Base-by-base conservation (phyloP, 2,888 invertebrate species). In the Pantelozetes paolii region DNA sequence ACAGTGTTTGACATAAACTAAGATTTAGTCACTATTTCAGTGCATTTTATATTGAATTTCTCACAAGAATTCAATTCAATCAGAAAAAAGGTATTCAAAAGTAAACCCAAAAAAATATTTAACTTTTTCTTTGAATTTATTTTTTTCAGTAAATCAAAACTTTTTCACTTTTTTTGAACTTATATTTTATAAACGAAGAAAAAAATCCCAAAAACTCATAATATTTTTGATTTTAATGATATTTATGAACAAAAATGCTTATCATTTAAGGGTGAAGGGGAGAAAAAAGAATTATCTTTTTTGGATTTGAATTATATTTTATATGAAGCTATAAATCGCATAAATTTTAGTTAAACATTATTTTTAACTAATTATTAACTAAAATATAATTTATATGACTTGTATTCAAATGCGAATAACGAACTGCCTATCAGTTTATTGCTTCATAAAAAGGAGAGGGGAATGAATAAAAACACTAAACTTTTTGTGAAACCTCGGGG, bases 331-430 rank as follows among this genome's bases (percentile, higher is more conserved):
- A 67, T 67, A 67, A 67, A 67, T 67, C 32, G 67, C 30, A 42
- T 67, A 36, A 40, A 20, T 67, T 67, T 23, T 36, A 67, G 67
- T 67, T 67, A 67, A 40, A 42, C 67, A 67, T 40, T 36, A 67
- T 67, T 67, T n/a, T 36, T 40, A 67, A 67, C 67, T 67, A 67
- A 67, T 42, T 67, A 67, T 67, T 67, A 67, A 42, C 67, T 42
- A 1, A 67, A 67, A 48, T 8, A 67, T 67, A 67, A 67, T 67
- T 67, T 67, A 62, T 62, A 40, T 67, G 42, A 67, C 36, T 67
- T 67, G 5, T 57, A 57, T 57, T 57, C 26, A 57, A 57, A 57
- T 57, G 13, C 23, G 23, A 57, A 26, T 26, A 57, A 23, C 18
- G n/a, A n/a, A 20, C n/a, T n/a, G n/a, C n/a, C n/a, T 15, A 50